Conservation (phyloP, 2,113 vertebrate species). For the Dasypus novemcinctus region DNA sequence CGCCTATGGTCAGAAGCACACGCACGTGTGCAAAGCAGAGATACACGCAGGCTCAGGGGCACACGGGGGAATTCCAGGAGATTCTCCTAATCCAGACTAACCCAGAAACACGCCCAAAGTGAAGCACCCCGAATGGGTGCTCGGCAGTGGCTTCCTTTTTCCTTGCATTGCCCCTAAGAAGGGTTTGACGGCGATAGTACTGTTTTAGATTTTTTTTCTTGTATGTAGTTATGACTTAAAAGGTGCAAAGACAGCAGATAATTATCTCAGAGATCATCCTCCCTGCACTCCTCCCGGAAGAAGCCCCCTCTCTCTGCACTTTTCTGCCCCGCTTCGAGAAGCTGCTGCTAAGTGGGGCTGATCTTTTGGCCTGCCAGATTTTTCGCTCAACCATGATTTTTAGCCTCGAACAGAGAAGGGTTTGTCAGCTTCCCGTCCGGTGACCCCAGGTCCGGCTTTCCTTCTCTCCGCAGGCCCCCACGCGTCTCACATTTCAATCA, state of each 20-base stretch:
- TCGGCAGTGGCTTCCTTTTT: neutral
- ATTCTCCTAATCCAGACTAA: neutral
- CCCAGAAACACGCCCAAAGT: neutral
- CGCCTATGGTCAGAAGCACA: neutral
- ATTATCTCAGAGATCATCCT: conserved; percentile 33
- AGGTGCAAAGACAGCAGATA: conserved; percentile 44
- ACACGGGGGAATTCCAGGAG: neutral
- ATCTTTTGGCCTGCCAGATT: neutral
- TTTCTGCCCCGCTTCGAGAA: neutral
- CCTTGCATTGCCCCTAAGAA: neutral
- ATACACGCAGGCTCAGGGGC: neutral
- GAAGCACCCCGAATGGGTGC: too few species aligned
- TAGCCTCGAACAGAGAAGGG: neutral
- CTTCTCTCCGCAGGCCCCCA: neutral
- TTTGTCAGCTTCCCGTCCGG: neutral
- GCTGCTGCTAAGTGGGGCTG: neutral
- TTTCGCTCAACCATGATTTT: neutral
- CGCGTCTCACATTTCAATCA: neutral
- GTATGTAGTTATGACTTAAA: conserved; percentile 22
- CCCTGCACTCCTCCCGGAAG: neutral
- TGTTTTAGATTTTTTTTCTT: neutral
- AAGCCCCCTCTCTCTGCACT: neutral
- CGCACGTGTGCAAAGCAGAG: fast-evolving
- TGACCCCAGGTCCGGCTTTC: neutral
- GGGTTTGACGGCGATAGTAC: neutral